Base-by-base conservation (phyloP, 1,140 invertebrate genomes). In the Drosophila santomea region DNA sequence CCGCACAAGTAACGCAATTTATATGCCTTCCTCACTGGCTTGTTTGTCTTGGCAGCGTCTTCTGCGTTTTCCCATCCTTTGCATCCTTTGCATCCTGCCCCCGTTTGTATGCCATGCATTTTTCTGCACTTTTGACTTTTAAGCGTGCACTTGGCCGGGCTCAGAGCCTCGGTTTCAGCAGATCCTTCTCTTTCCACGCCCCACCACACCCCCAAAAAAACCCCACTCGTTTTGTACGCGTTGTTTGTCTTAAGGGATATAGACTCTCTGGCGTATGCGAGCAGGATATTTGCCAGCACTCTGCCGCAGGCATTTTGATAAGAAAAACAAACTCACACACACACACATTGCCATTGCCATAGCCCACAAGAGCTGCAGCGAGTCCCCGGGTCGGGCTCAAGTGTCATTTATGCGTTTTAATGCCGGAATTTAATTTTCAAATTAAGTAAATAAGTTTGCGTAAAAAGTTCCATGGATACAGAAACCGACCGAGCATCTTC, bases 321-420 rank as follows among this genome's bases (percentile, higher is more conserved):
- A 88, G 80, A 89, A 88, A 88, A 84, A 88, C 80, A 89, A 88
- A 88, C 83, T 82, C 28, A 69, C 54, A 54, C 56, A 62, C 45
- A 43, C 23, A 11, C 28, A 8, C 28, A 8, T 8, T 8, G 7
- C 1, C 28, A 32, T 32, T 32, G 32, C 32, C 32, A 32, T 32
- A 8, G 32, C 11, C 1, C 15, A 14, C 17, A 12, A 12, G 17
- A 45, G 10, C 11, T 10, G 10, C 48, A 17, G 25, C 20, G 62
- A 17, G 48, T 56, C 45, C 45, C 52, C 45, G 57, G 77, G 48
- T 56, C 52, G 57, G 57, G 80, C 84, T 89, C 86, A 89, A 89
- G 84, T 89, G 84, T 89, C 84, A 84, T 89, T 89, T 89, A 89
- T 89, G 85, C 80, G 77, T 89, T 89, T 89, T 89, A 89, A 89